Evolutionary conservation across 1,140 invertebrate species (phyloP), one percentile per base, ranked within the genome.

Genomic region (Drosophila azteca): DNA sequence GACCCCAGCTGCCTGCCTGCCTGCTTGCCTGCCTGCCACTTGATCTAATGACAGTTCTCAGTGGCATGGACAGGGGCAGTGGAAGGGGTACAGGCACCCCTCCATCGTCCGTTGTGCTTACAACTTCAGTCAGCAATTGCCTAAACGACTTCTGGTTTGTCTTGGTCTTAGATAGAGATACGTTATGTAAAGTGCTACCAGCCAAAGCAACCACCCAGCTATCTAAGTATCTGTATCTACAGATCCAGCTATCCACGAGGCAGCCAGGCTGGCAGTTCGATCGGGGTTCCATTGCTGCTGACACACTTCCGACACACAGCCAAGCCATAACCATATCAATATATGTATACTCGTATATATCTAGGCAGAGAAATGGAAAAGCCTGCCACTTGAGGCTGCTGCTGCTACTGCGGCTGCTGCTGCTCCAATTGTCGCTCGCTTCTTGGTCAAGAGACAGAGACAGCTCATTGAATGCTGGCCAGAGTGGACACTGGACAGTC

Each of bases 21-120:
- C 17, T 20, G 17, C 45, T 50, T 80, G 68, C 24, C 54, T 80
- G 68, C 24, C 83, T 68, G 83, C 82, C 83, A 87, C 78, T 87
- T 82, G 87, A 88, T 82, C 78, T 87, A 87, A 87, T 87, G 82
- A 75, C 82, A 87, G 82, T 87, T 87, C 83, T 88, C 78, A 41
- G 49, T 26, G 46, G 55, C 46, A 55, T 57, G 54, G 75, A 63
- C 75, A 6, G 3, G 24, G 24, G 24, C 3, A 26, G 2, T 0
- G 22, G 1, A 1, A 24, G 22, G 22, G 22, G 22, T 3, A 50
- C 44, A 46, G 35, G 44, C 24, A 50, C 46, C 51, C 45, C 61
- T 49, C 43, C 29, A 35, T n/a, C 43, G 20, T 52, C 46, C 53
- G 59, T 51, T 51, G 2, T 31, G 31, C 31, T 31, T 8, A 31